These are phyloP conservation scores for Tetrax tetrax DNA, from an alignment of 2,113 vertebrate species.

Conservation along the genomic window DNA sequence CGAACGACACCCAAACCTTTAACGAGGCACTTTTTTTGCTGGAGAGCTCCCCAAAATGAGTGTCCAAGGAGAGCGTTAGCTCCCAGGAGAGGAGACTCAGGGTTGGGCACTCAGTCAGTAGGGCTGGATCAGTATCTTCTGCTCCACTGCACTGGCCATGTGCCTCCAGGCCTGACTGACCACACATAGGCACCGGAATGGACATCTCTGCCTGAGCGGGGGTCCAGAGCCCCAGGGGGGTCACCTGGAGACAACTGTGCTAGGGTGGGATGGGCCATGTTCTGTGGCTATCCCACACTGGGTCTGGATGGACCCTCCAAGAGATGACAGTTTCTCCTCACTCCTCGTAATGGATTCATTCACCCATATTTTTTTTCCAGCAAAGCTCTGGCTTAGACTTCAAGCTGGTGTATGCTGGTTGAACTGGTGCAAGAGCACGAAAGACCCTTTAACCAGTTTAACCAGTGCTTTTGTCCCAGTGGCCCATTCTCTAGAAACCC, in stretches of 20 bases:
- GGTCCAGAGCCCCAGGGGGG: fast-evolving
- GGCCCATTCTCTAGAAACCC: background rate
- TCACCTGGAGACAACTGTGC: fast-evolving
- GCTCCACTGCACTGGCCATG: fast-evolving
- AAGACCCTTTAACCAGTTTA: background rate
- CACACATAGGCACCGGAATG: too few relatives aligned
- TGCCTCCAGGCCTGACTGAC: fast-evolving
- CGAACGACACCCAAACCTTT: background rate
- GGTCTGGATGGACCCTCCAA: background rate
- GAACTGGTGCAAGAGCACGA: background rate
- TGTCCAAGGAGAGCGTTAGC: background rate
- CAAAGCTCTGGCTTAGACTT: background rate
- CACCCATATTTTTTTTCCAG: background rate
- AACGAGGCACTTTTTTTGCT: constrained; percentile 5
- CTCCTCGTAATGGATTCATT: background rate
- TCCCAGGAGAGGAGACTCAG: background rate
- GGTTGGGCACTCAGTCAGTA: background rate
- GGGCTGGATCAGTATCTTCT: background rate
- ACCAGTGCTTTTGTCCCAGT: background rate
- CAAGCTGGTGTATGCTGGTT: background rate
- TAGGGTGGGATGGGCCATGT: fast-evolving
- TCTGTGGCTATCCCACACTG: background rate
- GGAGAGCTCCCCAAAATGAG: background rate
- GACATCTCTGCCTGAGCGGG: background rate
- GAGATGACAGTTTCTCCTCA: background rate